These are phyloP conservation scores for Pelagia noctiluca DNA, from an alignment of 30 jellyfish, hydroid and myxozoan species.

Conservation along the genomic window DNA sequence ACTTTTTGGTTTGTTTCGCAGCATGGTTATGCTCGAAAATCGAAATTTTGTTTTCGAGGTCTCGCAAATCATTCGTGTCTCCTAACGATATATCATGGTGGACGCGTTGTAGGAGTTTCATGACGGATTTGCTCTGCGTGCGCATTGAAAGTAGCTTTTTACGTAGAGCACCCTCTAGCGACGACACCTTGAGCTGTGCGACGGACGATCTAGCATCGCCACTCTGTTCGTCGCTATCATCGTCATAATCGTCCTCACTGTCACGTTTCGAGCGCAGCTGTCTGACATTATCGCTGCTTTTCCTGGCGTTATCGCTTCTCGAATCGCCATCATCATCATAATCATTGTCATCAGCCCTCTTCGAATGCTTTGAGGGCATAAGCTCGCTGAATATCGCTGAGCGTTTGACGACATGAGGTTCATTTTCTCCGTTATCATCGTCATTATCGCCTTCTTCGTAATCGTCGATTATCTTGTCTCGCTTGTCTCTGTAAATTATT, in stretches of 20 bases:
- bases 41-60: slow-evolving; percentile 84
- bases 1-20: not conserved
- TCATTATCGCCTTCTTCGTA: slow-evolving; percentile 63
- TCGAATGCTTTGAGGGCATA: slow-evolving; percentile 45
- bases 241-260: slow-evolving; percentile 51
- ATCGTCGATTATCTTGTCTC: slow-evolving; percentile 63
- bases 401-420: slow-evolving; percentile 99
- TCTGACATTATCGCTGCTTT: not conserved
- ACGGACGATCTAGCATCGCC: slow-evolving; percentile 37
- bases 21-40: slow-evolving; percentile 50
- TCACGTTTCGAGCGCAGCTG: slow-evolving; percentile 40
- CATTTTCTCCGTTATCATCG: slow-evolving; percentile 75
- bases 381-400: slow-evolving; percentile 95
- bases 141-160: slow-evolving; percentile 86
- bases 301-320: not conserved
- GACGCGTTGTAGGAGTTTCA: slow-evolving; percentile 88
- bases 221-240: slow-evolving; percentile 17
- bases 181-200: slow-evolving; percentile 58
- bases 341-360: slow-evolving; percentile 7
- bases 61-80: slow-evolving; percentile 82
- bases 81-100: slow-evolving; percentile 93
- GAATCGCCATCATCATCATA: not conserved
- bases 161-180: slow-evolving; percentile 93
- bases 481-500: slow-evolving; percentile 60
- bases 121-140: slow-evolving; percentile 89